phyloP scores from a whole-genome alignment of 2,797 vertebrate genomes.

The Trichosurus vulpecula region DNA sequence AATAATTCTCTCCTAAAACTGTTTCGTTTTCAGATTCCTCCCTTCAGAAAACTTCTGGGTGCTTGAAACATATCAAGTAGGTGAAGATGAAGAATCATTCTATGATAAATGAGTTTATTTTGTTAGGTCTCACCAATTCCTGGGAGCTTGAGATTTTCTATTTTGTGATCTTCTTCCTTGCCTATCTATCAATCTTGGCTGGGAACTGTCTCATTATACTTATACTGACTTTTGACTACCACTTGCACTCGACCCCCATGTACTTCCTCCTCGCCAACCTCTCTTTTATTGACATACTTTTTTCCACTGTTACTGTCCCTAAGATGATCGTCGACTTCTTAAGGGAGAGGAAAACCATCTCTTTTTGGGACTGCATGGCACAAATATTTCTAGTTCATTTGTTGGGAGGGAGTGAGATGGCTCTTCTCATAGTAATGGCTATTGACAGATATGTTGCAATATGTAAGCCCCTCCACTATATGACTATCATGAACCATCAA shows the following conservation, averaged over 20 bases:
- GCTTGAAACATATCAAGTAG: background rate
- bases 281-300: no score
- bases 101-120: conserved; percentile 55
- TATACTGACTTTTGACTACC: conserved; percentile 14
- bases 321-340: no score
- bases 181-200: conserved; percentile 50
- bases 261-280: conserved; percentile 59
- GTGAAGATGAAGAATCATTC: conserved; percentile 35
- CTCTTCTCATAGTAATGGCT: no score
- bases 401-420: no score
- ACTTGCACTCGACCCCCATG: conserved; percentile 61
- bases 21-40: background rate
- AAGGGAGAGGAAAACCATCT: no score
- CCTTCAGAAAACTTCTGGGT: conserved; percentile 1
- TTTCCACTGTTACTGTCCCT: no score
- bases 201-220: conserved; percentile 66
- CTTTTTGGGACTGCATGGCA: no score
- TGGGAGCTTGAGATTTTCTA: conserved; percentile 55
- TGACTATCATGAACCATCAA: background rate
- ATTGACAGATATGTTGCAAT: no score
- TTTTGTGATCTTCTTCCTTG: conserved; percentile 59
- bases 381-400: no score
- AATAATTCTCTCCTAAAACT: background rate
- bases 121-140: conserved; percentile 38
- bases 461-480: no score